Evolutionary conservation across 2,888 invertebrate species (phyloP), one percentile per base, ranked within the genome.

Genomic region (Saturnia pavonia): DNA sequence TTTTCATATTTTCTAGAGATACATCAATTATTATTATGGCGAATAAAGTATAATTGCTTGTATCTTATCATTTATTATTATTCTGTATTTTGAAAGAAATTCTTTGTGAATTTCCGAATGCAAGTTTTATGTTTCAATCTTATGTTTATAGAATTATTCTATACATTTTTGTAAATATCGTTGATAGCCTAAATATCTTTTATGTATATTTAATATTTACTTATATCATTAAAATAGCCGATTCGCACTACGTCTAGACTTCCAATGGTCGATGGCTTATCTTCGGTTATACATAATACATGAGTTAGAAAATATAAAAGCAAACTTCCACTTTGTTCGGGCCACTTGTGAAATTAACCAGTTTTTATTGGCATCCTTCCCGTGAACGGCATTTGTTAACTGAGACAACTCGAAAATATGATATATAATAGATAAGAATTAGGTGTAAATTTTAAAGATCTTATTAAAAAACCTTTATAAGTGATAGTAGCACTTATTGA

Each of bases 321-420:
- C 82, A 77, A 83, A 82, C 83, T 87, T 87, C 85, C 84, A 86
- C 88, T 88, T 86, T 87, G 85, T 83, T 81, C 82, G 79, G 84
- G 81, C 85, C 83, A 85, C 85, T 88, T 85, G 85, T 85, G 83
- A 91, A 91, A 91, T 91, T 91, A 91, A 90, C 87, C 82, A 85
- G 87, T 87, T 88, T 87, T 88, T 89, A 91, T 90, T 91, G 91
- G 91, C 91, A 88, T 86, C 84, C 82, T 86, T 91, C 90, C 90
- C 90, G 79, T 76, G 76, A 70, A 73, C 75, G 72, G 75, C 76
- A 74, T 79, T 78, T 82, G 80, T 80, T 77, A 79, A 82, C 78
- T 82, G 75, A 84, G 86, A 86, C 85, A 85, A 82, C 77, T 25
- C 25, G 14, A 57, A 57, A 11, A 1, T n/a, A 11, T 22, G 54